These are phyloP conservation scores for Galerucella pusilla DNA, from an alignment of 2,888 invertebrate genomes.

Conservation along the genomic window DNA sequence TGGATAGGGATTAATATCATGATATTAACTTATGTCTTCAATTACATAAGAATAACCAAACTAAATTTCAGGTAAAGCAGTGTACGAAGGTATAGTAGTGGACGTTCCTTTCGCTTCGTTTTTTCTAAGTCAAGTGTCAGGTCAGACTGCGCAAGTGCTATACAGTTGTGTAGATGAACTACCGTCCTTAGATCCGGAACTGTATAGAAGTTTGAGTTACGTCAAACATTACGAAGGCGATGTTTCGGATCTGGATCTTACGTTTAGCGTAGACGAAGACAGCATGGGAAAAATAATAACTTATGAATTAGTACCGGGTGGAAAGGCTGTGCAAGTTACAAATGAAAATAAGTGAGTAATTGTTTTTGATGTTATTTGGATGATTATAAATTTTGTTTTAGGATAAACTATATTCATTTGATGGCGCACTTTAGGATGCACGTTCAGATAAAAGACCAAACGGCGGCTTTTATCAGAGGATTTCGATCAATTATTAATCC, in stretches of 20 bases:
- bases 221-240: constrained; percentile 95
- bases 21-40: too few relatives aligned
- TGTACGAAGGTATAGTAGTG: constrained; percentile 98
- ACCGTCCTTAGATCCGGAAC: constrained; percentile 94
- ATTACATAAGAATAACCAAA: too few relatives aligned
- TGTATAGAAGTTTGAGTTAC: constrained; percentile 95
- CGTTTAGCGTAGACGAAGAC: constrained; percentile 97
- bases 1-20: too few relatives aligned
- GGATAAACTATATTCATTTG: constrained; percentile 97
- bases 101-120: constrained; percentile 99
- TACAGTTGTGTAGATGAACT: constrained; percentile 99
- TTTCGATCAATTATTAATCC: constrained; percentile 95
- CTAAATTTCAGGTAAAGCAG: constrained; percentile 69
- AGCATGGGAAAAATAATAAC: constrained; percentile 93
- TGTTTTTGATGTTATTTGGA: neutral
- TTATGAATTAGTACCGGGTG: constrained; percentile 95
- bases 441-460: constrained; percentile 97
- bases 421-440: constrained; percentile 99
- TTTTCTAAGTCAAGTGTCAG: constrained; percentile 95
- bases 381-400: constrained; percentile 63
- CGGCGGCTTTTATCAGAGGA: constrained; percentile 94
- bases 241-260: constrained; percentile 91
- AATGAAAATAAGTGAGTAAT: constrained; percentile 91
- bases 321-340: constrained; percentile 90
- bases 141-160: constrained; percentile 90